A percentile compares a stretch with the other conserved stretches of the same genome.
Conservation (phyloP, 2,888 invertebrate genomes). For the Herminia tarsipennalis region DNA sequence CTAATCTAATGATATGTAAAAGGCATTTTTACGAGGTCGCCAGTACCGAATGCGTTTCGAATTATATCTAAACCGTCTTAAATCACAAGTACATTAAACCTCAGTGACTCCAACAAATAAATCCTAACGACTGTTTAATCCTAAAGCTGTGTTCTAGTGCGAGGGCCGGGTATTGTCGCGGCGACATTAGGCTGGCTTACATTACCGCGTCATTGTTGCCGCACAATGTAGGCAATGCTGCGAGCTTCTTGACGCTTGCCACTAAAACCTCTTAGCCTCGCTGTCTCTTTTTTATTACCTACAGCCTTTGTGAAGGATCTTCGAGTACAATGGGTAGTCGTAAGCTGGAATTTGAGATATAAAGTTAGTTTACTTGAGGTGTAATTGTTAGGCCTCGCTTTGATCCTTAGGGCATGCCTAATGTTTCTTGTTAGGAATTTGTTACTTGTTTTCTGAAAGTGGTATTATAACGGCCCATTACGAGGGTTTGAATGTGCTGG, state of each 20-base stretch:
- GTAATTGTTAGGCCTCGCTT: conserved; percentile 8
- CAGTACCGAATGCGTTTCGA: no score
- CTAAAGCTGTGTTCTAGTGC: conserved; percentile 11
- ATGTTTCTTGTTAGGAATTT: background rate
- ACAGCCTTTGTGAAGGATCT: conserved; percentile 16
- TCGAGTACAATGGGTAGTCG: conserved; percentile 16
- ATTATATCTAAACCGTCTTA: background rate
- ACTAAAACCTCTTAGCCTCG: conserved; percentile 17
- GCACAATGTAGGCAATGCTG: conserved; percentile 13
- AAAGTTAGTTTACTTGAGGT: conserved; percentile 12
- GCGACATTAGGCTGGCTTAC: conserved; percentile 25
- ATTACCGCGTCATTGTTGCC: conserved; percentile 32
- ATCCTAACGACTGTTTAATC: conserved; percentile 41
- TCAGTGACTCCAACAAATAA: conserved; percentile 27
- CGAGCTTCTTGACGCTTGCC: conserved; percentile 32
- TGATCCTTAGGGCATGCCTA: background rate
- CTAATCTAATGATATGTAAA: no score
- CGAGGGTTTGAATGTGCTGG: background rate
- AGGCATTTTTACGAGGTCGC: no score
- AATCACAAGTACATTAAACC: conserved; percentile 7
- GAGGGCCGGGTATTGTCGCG: conserved; percentile 14
- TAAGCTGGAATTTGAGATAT: conserved; percentile 21
- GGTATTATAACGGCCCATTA: background rate
- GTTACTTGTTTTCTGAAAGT: background rate
- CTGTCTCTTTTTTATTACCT: conserved; percentile 39